Evolutionary conservation across 2,113 vertebrate species (phyloP).

Genomic region (Meriones unguiculatus): DNA sequence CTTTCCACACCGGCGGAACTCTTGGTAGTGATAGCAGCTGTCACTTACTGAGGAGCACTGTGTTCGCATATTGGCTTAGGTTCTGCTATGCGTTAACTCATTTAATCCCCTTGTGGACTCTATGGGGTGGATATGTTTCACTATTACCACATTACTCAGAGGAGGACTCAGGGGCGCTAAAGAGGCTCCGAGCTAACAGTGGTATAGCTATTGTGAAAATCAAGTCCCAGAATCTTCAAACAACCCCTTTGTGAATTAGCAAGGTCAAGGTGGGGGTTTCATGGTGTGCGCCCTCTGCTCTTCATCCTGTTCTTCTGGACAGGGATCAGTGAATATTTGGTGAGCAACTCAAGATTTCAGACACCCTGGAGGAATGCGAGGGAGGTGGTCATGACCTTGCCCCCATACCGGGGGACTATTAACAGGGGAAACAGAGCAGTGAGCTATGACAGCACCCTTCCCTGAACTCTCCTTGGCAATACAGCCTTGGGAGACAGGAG

Average conservation of each 20-base stretch:
- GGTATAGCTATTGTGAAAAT: not conserved
- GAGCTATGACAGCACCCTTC: not conserved
- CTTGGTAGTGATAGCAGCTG: not conserved
- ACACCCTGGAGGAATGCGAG: not conserved
- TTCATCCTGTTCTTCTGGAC: not conserved
- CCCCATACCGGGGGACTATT: not conserved
- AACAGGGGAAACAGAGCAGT: not conserved
- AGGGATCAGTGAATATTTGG: not conserved
- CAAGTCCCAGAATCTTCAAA: not conserved
- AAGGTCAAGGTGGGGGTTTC: not conserved
- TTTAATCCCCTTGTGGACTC: not conserved
- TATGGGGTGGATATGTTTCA: not conserved
- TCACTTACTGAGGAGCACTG: constrained; percentile 1
- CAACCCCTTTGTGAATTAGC: not conserved
- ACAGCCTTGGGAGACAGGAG: not conserved
- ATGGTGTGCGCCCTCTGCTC: not conserved
- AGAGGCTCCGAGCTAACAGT: not conserved
- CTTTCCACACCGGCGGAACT: not conserved
- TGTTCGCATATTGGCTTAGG: not conserved
- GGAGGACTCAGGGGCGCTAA: not conserved
- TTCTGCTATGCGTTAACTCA: not conserved
- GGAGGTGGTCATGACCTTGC: not conserved
- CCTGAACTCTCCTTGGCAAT: not conserved
- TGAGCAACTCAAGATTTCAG: not conserved
- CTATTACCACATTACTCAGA: not conserved